Conservation (phyloP, 2,113 vertebrate species). For the Calcarius ornatus region DNA sequence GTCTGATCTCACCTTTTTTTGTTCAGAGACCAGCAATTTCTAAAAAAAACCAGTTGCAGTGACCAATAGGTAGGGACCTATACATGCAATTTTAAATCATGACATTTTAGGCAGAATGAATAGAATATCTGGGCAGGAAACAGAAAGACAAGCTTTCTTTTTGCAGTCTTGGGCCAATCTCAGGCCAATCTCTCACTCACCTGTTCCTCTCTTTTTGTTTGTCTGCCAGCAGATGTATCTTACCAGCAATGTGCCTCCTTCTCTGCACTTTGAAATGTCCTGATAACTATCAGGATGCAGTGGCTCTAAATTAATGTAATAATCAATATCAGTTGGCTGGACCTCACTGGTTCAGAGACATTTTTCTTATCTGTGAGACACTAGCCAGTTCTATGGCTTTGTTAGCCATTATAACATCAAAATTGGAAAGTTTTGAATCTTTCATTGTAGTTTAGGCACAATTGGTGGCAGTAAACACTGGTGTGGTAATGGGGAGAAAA, state of each 20-base stretch:
- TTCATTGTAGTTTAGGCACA: not conserved
- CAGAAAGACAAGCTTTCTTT: not conserved
- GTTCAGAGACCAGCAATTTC: not conserved
- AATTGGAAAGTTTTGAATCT: not conserved
- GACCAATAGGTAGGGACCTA: not conserved
- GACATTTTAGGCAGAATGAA: not conserved
- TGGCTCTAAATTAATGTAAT: not conserved
- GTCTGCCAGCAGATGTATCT: not conserved
- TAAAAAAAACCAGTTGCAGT: fast-evolving
- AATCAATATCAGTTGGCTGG: not conserved
- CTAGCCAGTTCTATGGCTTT: not conserved
- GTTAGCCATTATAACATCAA: not conserved
- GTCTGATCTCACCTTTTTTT: not conserved
- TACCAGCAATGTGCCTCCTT: not conserved
- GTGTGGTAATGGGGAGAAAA: not conserved
- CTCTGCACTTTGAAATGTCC: not conserved
- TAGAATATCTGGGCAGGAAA: not conserved
- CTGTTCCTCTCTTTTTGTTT: not conserved
- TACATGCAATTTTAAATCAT: not conserved
- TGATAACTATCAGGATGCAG: not conserved
- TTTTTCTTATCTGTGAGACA: not conserved
- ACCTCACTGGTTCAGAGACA: not conserved
- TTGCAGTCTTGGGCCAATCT: not conserved
- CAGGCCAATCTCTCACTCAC: not conserved
- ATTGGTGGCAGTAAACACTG: not conserved